Conservation (phyloP, 2,888 invertebrate species). For the Drosophila lutescens region DNA sequence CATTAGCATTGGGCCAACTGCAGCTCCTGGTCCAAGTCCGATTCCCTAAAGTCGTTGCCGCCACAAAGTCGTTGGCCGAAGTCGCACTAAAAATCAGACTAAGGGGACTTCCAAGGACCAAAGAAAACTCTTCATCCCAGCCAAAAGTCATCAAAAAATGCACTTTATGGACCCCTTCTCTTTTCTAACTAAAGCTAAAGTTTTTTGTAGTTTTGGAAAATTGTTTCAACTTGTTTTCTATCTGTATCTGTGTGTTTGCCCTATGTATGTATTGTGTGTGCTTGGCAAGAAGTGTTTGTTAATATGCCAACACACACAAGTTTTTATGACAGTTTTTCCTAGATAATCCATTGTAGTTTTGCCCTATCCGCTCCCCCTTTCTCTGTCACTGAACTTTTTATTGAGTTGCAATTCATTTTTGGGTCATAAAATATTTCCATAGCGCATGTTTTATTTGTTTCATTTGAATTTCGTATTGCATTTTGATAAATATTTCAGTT, state of each 20-base stretch:
- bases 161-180: conserved; percentile 41
- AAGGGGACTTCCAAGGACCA: conserved; percentile 23
- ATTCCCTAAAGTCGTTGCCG: conserved; percentile 21
- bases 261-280: conserved; percentile 14
- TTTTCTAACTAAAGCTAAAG: conserved; percentile 18
- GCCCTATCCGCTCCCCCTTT: neutral
- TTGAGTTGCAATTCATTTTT: conserved; percentile 65
- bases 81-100: conserved; percentile 57
- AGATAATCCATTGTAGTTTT: conserved; percentile 31
- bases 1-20: conserved; percentile 57
- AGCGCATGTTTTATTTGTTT: conserved; percentile 68
- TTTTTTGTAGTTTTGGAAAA: conserved; percentile 61
- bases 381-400: conserved; percentile 31
- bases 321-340: conserved; percentile 50
- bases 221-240: conserved; percentile 46
- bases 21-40: conserved; percentile 17
- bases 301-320: conserved; percentile 49
- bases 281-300: conserved; percentile 51
- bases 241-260: conserved; percentile 19
- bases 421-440: conserved; percentile 48
- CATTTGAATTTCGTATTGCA: conserved; percentile 53
- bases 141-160: conserved; percentile 55
- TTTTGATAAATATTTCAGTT: conserved; percentile 69
- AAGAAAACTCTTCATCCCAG: conserved; percentile 18
- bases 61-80: conserved; percentile 63